Conservation (phyloP, 2,113 vertebrate genomes). For the Potamarius usumacintae region DNA sequence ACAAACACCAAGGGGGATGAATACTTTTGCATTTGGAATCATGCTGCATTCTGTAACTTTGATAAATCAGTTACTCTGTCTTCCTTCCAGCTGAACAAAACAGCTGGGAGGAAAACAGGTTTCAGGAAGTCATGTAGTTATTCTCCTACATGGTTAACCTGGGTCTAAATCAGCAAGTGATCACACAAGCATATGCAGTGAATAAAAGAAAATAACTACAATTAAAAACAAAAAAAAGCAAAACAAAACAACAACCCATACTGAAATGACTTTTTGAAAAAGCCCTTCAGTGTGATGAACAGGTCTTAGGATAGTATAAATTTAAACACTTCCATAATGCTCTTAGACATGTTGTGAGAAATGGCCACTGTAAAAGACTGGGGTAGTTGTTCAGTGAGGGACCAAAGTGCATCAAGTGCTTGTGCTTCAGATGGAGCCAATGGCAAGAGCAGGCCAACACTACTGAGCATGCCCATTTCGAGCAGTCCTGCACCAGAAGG, state of each 20-base stretch:
- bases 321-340: constrained; percentile 27
- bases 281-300: neutral
- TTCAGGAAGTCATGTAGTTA: constrained; percentile 1
- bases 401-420: constrained; percentile 81
- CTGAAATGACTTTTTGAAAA: constrained; percentile 12
- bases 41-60: constrained; percentile 14
- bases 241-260: neutral
- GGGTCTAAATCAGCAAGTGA: constrained; percentile 5
- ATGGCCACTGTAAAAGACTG: constrained; percentile 24
- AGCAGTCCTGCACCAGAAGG: constrained; percentile 66
- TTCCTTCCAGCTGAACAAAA: constrained; percentile 4
- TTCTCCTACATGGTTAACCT: constrained; percentile 14
- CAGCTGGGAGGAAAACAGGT: neutral
- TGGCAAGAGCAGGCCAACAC: constrained; percentile 54
- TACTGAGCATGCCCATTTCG: constrained; percentile 57
- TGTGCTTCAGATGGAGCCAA: constrained; percentile 71
- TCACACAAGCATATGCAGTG: constrained; percentile 8
- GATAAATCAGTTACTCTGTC: neutral
- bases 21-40: neutral
- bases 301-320: constrained; percentile 62
- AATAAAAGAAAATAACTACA: neutral
- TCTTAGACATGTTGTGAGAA: constrained; percentile 2
- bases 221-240: neutral
- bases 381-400: constrained; percentile 50
- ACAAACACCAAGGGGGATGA: no score